Percentiles rank a stretch among this genome's conserved stretches.
These are phyloP conservation scores for Xenopus laevis DNA, from an alignment of 2,113 vertebrate genomes.

Conservation along the genomic window DNA sequence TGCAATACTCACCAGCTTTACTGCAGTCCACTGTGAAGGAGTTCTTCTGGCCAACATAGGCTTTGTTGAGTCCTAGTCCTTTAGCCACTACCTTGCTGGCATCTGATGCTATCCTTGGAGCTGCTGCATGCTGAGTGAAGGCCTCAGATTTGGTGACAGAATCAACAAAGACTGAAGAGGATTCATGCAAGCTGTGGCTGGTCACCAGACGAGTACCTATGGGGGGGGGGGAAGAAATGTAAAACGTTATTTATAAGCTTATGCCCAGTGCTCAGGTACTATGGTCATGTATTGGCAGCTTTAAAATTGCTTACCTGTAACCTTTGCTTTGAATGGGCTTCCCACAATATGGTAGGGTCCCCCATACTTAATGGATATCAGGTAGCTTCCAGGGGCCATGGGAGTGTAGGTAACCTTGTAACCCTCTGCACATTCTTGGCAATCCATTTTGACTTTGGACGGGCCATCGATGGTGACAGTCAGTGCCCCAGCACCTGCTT, in stretches of 20 bases:
- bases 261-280: no score
- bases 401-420: slow-evolving; percentile 87
- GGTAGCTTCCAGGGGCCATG: slow-evolving; percentile 87
- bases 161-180: slow-evolving; percentile 83
- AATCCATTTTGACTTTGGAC: slow-evolving; percentile 92
- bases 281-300: neutral
- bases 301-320: slow-evolving; percentile 70
- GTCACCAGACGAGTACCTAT: slow-evolving; percentile 79
- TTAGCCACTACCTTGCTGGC: slow-evolving; percentile 81
- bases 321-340: slow-evolving; percentile 88
- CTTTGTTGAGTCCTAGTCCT: slow-evolving; percentile 80
- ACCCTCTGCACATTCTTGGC: slow-evolving; percentile 82
- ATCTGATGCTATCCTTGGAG: slow-evolving; percentile 64
- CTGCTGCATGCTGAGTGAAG: slow-evolving; percentile 62
- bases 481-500: slow-evolving; percentile 78
- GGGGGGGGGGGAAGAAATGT: neutral
- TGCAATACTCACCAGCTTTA: slow-evolving; percentile 73
- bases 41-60: slow-evolving; percentile 81
- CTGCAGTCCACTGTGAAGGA: slow-evolving; percentile 88
- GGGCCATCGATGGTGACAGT: slow-evolving; percentile 87
- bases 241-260: no score
- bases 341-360: slow-evolving; percentile 89
- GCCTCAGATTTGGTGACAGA: slow-evolving; percentile 71
- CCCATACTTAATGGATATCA: slow-evolving; percentile 89
- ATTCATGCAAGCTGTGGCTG: slow-evolving; percentile 86